phyloP scores from a whole-genome alignment of 2,888 invertebrate species.

The Cantharis rustica region DNA sequence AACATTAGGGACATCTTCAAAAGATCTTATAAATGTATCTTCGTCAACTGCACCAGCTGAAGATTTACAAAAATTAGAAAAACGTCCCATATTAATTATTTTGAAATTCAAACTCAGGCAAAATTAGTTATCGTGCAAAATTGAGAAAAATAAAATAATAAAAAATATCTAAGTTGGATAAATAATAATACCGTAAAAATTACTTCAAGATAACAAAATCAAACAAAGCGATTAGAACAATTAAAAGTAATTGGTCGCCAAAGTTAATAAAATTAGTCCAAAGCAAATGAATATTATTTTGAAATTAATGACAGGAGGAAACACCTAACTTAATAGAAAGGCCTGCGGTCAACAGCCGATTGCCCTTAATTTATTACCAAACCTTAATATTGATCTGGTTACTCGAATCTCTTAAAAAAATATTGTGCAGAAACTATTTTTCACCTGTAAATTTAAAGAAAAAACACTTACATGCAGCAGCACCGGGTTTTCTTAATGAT shows the following conservation, averaged over 20 bases:
- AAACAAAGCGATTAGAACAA: background rate
- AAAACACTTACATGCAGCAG: slow-evolving; percentile 47
- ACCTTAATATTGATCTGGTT: background rate
- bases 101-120: background rate
- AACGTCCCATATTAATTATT: background rate
- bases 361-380: background rate
- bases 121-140: background rate
- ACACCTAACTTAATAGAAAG: background rate
- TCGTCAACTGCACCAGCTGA: slow-evolving; percentile 86
- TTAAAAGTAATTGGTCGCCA: background rate
- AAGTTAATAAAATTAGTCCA: background rate
- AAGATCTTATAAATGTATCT: slow-evolving; percentile 84
- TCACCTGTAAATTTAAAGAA: slow-evolving; percentile 9
- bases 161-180: background rate
- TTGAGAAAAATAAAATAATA: background rate
- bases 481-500: slow-evolving; percentile 43
- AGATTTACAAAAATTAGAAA: slow-evolving; percentile 5
- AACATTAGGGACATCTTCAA: slow-evolving; percentile 81
- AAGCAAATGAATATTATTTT: background rate
- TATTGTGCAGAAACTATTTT: background rate
- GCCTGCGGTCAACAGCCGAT: background rate
- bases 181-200: background rate
- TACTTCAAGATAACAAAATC: background rate
- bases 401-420: background rate
- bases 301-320: background rate